A percentile compares a stretch with the other conserved stretches of the same genome.
phyloP scores from a whole-genome alignment of 2,113 vertebrate species.

The Smithornis capensis region DNA sequence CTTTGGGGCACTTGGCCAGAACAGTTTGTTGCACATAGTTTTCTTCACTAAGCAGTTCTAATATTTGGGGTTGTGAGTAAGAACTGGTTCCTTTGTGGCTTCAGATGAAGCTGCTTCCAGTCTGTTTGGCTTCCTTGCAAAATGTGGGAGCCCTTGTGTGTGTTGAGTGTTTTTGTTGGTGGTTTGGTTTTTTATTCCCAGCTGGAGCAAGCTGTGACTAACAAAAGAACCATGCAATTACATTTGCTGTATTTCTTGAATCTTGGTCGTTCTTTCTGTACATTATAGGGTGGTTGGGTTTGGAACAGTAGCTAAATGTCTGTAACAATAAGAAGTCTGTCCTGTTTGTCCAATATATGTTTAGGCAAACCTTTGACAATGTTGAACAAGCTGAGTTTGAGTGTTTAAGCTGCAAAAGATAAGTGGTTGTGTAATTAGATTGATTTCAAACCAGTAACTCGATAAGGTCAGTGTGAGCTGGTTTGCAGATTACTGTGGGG shows the following conservation, averaged over 20 bases:
- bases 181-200: background rate
- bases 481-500: background rate
- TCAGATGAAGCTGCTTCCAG: background rate
- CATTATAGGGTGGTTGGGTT: background rate
- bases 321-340: background rate
- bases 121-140: conserved; percentile 11
- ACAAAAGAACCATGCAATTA: background rate
- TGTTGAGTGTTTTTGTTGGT: background rate
- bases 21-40: background rate
- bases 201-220: background rate
- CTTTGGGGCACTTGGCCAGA: background rate
- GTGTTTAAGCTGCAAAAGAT: background rate
- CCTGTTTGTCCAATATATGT: background rate
- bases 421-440: background rate
- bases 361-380: background rate
- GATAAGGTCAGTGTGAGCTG: background rate
- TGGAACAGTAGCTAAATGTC: background rate
- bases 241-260: background rate
- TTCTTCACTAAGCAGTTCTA: conserved; percentile 12
- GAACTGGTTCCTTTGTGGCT: background rate
- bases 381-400: background rate
- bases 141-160: background rate
- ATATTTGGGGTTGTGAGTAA: background rate
- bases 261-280: background rate
- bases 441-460: background rate